Evolutionary conservation across 2,797 vertebrate genomes (phyloP), one percentile per base, ranked within the genome.

Genomic region (Gila robusta): DNA sequence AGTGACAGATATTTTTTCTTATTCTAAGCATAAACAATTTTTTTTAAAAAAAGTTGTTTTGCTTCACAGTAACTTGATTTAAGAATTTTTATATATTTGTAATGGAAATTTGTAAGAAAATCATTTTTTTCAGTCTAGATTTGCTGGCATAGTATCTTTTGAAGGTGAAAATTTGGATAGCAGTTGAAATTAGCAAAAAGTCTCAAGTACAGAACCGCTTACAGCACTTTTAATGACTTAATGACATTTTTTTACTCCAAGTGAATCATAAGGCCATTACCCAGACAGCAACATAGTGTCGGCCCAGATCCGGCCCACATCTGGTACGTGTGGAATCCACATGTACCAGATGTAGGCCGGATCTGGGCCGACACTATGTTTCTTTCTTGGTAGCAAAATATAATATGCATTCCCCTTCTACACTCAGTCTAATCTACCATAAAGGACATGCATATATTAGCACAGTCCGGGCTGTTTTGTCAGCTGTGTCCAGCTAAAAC

Each of bases 391-490:
- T 44, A 11, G 3, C n/a, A 62, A 62, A 62, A 26, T 10, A 62
- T 62, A 62, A 62, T 62, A 62, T 62, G 11, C n/a, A 1, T n/a
- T n/a, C 23, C 6, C 17, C 23, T 59, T 16, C 23, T 59, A 4
- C n/a, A 64, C 26, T 14, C n/a, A 77, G 52, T 59, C 32, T 66
- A 32, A n/a, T 32, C 28, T 12, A 47, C 3, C 28, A 21, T 62
- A 23, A 23, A 26, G 0, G 82, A 81, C 79, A 81, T 37, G 49
- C 80, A 82, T 72, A 81, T 81, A 77, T 77, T 39, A 74, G 82
- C 44, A 90, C 52, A 47, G 80, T 88, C 86, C 86, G 88, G 49
- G 64, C n/a, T 94, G 91, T 94, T 95, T 89, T 93, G 88, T 93
- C 94, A 95, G 93, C 93, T 94, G 93, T 71, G 26, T 16, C 54